These are phyloP conservation scores for Cebidichthys violaceus DNA, from an alignment of 2,113 vertebrate species.

Conservation along the genomic window DNA sequence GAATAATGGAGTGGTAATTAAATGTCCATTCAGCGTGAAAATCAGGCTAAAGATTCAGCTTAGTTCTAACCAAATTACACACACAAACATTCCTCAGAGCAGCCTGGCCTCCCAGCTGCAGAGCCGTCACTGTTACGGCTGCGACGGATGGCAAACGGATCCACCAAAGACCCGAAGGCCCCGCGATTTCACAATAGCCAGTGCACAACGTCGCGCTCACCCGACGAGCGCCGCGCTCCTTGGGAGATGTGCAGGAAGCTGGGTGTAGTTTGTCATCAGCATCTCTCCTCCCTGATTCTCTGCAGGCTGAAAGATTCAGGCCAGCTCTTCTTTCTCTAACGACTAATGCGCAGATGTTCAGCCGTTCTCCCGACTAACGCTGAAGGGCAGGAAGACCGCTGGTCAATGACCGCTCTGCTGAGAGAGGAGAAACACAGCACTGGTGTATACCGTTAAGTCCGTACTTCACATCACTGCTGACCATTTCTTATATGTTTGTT, in stretches of 20 bases:
- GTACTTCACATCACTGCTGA: not conserved
- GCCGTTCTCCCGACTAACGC: conserved; percentile 31
- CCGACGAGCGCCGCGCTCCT: conserved; percentile 25
- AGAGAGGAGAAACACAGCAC: not conserved
- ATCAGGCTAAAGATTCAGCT: conserved; percentile 3
- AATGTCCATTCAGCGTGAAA: not conserved
- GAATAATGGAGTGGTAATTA: conserved; percentile 19
- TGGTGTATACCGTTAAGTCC: not conserved
- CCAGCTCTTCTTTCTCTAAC: conserved; percentile 68
- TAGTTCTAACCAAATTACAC: not conserved
- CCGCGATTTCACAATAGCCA: conserved; percentile 17
- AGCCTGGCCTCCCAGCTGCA: not conserved
- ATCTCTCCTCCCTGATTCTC: conserved; percentile 52
- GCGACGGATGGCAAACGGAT: conserved; percentile 31
- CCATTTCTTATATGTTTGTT: not conserved
- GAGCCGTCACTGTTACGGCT: conserved; percentile 22
- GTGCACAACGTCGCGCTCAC: not conserved
- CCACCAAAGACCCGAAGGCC: conserved; percentile 11
- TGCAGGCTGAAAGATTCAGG: conserved; percentile 80
- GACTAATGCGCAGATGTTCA: conserved; percentile 73
- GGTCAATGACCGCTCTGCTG: conserved; percentile 24
- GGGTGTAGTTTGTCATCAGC: conserved; percentile 74
- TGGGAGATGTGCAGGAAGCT: conserved; percentile 51
- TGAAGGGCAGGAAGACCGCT: conserved; percentile 47
- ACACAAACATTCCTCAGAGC: not conserved